Percentiles rank a stretch among this genome's conserved stretches.
Conservation (phyloP, 2,888 invertebrate species). For the Phengaris alcon region DNA sequence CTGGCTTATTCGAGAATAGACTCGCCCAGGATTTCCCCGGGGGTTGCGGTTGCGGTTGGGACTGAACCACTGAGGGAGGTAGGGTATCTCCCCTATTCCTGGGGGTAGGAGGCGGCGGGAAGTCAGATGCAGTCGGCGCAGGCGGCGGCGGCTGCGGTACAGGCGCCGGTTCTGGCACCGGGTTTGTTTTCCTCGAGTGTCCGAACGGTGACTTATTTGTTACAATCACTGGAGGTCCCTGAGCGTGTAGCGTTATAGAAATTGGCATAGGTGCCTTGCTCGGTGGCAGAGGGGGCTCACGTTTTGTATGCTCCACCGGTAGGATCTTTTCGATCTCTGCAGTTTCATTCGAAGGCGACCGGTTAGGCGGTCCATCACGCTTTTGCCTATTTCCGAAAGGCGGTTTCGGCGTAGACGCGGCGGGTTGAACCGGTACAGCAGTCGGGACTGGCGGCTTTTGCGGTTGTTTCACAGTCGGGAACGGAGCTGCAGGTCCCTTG, state of each 20-base stretch:
- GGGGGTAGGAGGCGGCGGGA: constrained; percentile 73
- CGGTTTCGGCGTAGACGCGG: constrained; percentile 66
- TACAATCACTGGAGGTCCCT: constrained; percentile 71
- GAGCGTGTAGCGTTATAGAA: constrained; percentile 70
- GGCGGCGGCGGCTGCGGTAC: constrained; percentile 68
- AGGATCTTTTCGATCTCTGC: constrained; percentile 52
- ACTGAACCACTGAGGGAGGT: constrained; percentile 55
- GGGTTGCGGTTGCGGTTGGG: constrained; percentile 61
- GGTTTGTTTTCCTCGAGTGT: constrained; percentile 61
- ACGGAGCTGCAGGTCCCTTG: constrained; percentile 71
- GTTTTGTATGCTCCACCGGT: constrained; percentile 54
- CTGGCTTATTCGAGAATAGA: constrained; percentile 75
- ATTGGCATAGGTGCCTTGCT: constrained; percentile 74
- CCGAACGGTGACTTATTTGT: constrained; percentile 71
- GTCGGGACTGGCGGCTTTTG: constrained; percentile 70
- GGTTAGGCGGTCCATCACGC: constrained; percentile 61
- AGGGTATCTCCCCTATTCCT: constrained; percentile 61
- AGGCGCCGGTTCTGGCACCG: constrained; percentile 57
- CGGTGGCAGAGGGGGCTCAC: constrained; percentile 63
- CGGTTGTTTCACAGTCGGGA: constrained; percentile 66
- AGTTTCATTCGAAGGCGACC: constrained; percentile 63
- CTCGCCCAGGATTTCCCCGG: constrained; percentile 83
- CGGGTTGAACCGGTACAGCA: constrained; percentile 67
- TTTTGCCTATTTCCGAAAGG: constrained; percentile 73
- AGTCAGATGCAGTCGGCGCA: constrained; percentile 73